These are phyloP conservation scores for Teleogryllus oceanicus DNA, from an alignment of 2,888 invertebrate genomes.

Conservation along the genomic window DNA sequence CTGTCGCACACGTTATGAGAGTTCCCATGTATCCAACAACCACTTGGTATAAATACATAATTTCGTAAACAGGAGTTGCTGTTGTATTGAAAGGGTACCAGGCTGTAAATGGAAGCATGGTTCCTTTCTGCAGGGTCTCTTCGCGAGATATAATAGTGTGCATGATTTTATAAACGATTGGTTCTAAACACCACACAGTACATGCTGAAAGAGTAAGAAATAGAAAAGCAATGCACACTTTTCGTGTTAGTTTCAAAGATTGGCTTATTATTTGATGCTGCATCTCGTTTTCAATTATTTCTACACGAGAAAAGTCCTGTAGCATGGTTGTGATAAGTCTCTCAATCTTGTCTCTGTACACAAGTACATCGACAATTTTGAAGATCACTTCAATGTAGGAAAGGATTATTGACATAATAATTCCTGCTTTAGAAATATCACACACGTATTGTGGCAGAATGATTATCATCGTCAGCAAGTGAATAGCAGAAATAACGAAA, in stretches of 20 bases:
- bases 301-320: neutral
- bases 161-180: neutral
- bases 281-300: neutral
- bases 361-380: neutral
- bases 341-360: neutral
- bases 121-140: too few relatives aligned
- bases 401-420: neutral
- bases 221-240: neutral
- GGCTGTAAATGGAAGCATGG: neutral
- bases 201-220: neutral
- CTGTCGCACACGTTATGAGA: neutral
- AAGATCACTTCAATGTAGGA: neutral
- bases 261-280: neutral
- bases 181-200: neutral
- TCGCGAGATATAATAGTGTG: neutral
- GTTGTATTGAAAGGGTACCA: neutral
- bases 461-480: neutral
- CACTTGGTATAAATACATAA: neutral
- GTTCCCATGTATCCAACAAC: neutral
- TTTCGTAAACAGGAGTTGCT: neutral
- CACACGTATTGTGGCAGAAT: neutral
- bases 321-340: neutral
- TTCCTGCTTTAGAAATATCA: neutral
- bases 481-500: neutral
- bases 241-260: neutral